Conservation (phyloP, 2,113 vertebrate species). For the Sciurus niger region DNA sequence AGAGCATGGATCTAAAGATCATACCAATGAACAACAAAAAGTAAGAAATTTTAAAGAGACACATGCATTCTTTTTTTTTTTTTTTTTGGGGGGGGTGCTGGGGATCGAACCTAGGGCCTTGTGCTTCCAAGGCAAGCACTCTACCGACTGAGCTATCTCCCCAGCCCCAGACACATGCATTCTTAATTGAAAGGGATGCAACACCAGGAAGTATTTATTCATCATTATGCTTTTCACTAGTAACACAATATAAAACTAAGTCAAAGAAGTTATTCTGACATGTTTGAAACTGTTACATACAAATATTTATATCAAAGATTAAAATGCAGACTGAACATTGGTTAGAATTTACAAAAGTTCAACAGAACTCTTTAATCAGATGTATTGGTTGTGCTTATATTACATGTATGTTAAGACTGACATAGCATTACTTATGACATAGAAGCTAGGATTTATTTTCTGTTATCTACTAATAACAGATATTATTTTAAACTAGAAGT, state of each 20-base stretch:
- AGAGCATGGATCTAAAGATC: conserved; percentile 45
- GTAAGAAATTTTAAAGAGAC: background rate
- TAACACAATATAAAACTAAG: conserved; percentile 9
- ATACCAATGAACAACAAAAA: background rate
- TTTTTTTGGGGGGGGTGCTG: too few relatives aligned
- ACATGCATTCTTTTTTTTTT: background rate
- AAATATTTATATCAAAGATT: conserved; percentile 46
- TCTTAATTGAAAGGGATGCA: background rate
- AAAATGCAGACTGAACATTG: conserved; percentile 3
- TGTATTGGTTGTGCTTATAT: background rate
- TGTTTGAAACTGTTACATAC: background rate
- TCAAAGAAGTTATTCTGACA: conserved; percentile 22
- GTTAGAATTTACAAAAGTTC: conserved; percentile 19
- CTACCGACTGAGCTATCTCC: too few relatives aligned
- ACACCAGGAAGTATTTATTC: background rate
- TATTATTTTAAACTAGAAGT: conserved; percentile 41
- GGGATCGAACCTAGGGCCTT: too few relatives aligned
- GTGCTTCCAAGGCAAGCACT: too few relatives aligned
- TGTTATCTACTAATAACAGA: background rate
- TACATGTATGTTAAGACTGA: background rate
- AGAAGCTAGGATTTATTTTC: background rate
- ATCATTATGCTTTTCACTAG: conserved; percentile 1
- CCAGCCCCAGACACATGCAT: background rate
- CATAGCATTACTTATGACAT: background rate
- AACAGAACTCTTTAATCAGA: conserved; percentile 26